phyloP scores from a whole-genome alignment of 2,888 invertebrate genomes.

The Mesorhabditis spiculigera region DNA sequence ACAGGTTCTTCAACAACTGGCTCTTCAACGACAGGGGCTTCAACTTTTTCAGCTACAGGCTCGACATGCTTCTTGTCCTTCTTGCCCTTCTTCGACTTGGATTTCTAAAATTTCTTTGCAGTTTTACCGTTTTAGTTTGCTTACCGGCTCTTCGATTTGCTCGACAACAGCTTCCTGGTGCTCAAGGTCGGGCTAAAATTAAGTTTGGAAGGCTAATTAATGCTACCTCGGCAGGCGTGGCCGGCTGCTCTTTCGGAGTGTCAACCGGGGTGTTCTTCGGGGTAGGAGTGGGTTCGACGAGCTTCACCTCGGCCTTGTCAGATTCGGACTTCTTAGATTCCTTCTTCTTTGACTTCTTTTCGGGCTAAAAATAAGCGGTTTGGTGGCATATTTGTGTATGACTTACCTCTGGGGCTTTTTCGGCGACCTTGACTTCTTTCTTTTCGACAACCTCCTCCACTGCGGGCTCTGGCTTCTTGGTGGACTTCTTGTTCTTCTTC shows the following conservation, averaged over 20 bases:
- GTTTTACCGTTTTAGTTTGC: too few relatives aligned
- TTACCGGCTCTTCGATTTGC: not conserved
- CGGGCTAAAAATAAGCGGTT: not conserved
- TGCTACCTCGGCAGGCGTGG: constrained; percentile 2
- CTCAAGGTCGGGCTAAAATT: not conserved
- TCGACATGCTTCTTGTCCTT: not conserved
- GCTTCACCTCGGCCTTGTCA: not conserved
- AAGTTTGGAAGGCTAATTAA: not conserved
- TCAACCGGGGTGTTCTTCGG: constrained; percentile 2
- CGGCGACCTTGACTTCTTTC: not conserved
- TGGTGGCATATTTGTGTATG: not conserved
- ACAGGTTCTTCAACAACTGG: constrained; percentile 5
- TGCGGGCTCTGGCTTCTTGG: not conserved
- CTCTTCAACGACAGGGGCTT: constrained; percentile 1
- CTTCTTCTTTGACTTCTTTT: constrained; percentile 3
- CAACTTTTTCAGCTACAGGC: not conserved
- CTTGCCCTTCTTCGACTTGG: not conserved
- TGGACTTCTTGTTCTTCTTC: constrained; percentile 4
- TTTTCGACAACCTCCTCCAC: not conserved
- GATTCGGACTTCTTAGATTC: not conserved
- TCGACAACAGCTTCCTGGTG: not conserved
- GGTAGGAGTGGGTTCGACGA: not conserved
- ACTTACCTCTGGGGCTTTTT: too few relatives aligned
- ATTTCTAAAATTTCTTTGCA: not conserved
- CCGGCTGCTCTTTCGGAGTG: constrained; percentile 1